Base-by-base conservation (phyloP, 2,113 vertebrate species). In the Calonectris borealis region DNA sequence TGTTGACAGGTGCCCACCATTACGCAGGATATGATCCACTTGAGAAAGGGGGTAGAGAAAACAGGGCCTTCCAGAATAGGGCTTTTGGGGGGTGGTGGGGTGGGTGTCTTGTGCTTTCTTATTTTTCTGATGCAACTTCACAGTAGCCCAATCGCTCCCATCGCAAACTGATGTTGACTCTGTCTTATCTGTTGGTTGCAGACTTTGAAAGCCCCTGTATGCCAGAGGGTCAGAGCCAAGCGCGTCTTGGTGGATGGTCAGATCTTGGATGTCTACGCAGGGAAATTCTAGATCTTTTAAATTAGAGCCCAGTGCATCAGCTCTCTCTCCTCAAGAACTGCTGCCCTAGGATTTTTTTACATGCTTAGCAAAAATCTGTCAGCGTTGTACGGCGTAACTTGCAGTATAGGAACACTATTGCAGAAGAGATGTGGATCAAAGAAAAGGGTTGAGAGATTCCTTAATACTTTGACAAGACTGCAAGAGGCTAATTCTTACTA, bases 81-180 rank as follows among this genome's bases (percentile, higher is more conserved):
- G n/a, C 15, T 17, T 38, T 26, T 0, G 1, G n/a, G n/a, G 15
- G 3, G 15, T 6, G 20, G 32, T 21, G 57, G 27, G 27, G 10
- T 27, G n/a, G 22, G 4, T n/a, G 34, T 61, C 60, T 61, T 61
- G 60, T 8, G 24, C n/a, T 26, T 61, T n/a, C 34, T 60, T 24
- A 38, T 26, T 61, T 61, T 61, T 26, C n/a, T 61, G 60, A 36
- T 38, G n/a, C 60, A 36, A 17, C 60, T 61, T 61, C n/a, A 25
- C 24, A 25, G 58, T 7, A 61, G 60, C n/a, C n/a, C n/a, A 11
- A 15, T 61, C 60, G 4, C n/a, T 36, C n/a, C n/a, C n/a, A 11
- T 26, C 6, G 9, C n/a, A 61, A 16, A 36, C n/a, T 26, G n/a
- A 16, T 14, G 5, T 26, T 26, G 60, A 61, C 24, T 36, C 22